Conservation (phyloP, 2,888 invertebrate species). For the Dioctria linearis region DNA sequence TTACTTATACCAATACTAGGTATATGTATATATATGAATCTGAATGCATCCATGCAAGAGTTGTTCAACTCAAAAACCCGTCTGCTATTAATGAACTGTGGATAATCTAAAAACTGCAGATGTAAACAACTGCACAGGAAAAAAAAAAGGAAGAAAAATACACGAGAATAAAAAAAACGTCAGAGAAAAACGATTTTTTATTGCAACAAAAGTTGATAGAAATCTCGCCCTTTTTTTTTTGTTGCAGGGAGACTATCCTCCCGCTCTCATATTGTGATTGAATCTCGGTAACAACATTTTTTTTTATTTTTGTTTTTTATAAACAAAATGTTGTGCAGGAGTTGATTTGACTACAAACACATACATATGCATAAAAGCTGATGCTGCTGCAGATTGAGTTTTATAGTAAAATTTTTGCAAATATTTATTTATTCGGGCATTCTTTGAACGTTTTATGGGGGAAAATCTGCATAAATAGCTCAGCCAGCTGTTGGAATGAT, state of each 20-base stretch:
- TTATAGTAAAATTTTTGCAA: conserved; percentile 29
- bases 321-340: no score
- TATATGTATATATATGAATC: no score
- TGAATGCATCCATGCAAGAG: conserved; percentile 6
- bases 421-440: conserved; percentile 34
- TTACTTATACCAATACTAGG: no score
- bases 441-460: conserved; percentile 15
- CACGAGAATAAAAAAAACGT: not conserved
- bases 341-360: not conserved
- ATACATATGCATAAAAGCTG: not conserved
- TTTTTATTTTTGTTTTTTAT: no score
- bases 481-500: not conserved
- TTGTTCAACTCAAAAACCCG: conserved; percentile 7
- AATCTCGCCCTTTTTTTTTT: conserved; percentile 17
- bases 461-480: conserved; percentile 12
- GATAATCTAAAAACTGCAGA: conserved; percentile 51
- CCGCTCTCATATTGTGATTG: not conserved
- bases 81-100: conserved; percentile 53
- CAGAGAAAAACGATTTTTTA: conserved; percentile 26
- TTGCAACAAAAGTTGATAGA: conserved; percentile 21
- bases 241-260: not conserved
- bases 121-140: conserved; percentile 28
- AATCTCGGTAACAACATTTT: no score
- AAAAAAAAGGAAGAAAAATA: conserved; percentile 5
- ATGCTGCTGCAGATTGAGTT: conserved; percentile 1